Evolutionary conservation across 2,888 invertebrate species (phyloP).

Genomic region (Oligia fasciuncula): DNA sequence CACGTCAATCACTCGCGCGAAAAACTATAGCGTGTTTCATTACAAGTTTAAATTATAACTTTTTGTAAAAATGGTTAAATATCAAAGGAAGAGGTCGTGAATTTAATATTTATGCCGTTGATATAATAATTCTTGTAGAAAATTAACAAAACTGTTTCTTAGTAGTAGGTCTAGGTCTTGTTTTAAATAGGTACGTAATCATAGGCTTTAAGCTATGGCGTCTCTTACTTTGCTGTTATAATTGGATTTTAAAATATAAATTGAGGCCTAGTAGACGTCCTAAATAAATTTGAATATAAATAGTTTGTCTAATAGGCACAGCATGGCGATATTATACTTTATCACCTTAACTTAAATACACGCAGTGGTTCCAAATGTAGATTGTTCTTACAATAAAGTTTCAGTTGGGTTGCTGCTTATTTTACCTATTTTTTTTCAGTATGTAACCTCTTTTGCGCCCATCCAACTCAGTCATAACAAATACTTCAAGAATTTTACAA

Average conservation of each 20-base stretch:
- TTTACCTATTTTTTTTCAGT: too few species aligned
- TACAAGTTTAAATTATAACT: slow-evolving; percentile 26
- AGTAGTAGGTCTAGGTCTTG: not conserved
- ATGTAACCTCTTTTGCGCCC: not conserved
- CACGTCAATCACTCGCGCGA: slow-evolving; percentile 31
- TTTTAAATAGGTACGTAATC: slow-evolving; percentile 27
- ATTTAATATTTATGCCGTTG: slow-evolving; percentile 1
- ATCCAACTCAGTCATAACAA: not conserved
- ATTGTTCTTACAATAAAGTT: not conserved
- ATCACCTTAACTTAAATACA: not conserved
- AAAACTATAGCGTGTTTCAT: slow-evolving; percentile 25
- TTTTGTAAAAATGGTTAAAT: slow-evolving; percentile 10
- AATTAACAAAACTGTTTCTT: not conserved
- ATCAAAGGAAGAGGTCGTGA: slow-evolving; percentile 1
- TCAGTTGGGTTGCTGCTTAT: not conserved
- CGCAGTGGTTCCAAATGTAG: not conserved
- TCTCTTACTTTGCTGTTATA: not conserved
- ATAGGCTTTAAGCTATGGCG: slow-evolving; percentile 2
- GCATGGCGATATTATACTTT: not conserved
- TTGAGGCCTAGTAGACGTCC: not conserved
- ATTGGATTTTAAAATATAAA: slow-evolving; percentile 18
- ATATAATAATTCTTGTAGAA: not conserved
- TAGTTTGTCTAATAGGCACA: not conserved
- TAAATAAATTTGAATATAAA: not conserved
- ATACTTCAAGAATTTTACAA: not conserved